These are phyloP conservation scores for Abscondita cerata DNA, from an alignment of 2,888 invertebrate species.

Conservation along the genomic window DNA sequence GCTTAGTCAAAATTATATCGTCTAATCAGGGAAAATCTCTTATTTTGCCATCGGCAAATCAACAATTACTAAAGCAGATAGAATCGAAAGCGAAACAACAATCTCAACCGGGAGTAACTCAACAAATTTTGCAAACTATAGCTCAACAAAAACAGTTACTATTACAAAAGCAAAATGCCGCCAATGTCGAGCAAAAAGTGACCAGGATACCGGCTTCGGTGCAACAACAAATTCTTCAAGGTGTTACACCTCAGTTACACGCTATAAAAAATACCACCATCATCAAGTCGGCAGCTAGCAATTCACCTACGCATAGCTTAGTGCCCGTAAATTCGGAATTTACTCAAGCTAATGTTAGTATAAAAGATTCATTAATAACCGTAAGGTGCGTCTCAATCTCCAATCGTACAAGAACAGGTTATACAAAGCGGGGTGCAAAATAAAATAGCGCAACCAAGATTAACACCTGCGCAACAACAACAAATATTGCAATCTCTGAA, in stretches of 20 bases:
- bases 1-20: conserved; percentile 56
- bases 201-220: conserved; percentile 39
- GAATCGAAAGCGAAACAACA: conserved; percentile 45
- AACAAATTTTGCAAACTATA: conserved; percentile 53
- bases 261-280: conserved; percentile 57
- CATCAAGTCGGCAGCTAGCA: conserved; percentile 45
- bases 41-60: conserved; percentile 59
- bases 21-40: conserved; percentile 58
- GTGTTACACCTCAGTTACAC: conserved; percentile 53
- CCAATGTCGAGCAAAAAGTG: conserved; percentile 33
- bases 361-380: conserved; percentile 4
- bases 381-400: conserved; percentile 24
- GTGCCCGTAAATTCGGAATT: background rate
- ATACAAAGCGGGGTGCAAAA: conserved; percentile 44
- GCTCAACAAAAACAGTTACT: conserved; percentile 51
- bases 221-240: conserved; percentile 54
- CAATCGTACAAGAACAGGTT: conserved; percentile 38
- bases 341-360: conserved; percentile 9
- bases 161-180: conserved; percentile 42
- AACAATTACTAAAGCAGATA: conserved; percentile 50
- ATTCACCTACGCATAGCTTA: conserved; percentile 31
- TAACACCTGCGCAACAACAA: conserved; percentile 58
- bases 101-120: conserved; percentile 48
- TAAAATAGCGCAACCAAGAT: conserved; percentile 48
- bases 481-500: conserved; percentile 59